phyloP scores from a whole-genome alignment of 2,888 invertebrate species.

The Nymphalis polychloros region DNA sequence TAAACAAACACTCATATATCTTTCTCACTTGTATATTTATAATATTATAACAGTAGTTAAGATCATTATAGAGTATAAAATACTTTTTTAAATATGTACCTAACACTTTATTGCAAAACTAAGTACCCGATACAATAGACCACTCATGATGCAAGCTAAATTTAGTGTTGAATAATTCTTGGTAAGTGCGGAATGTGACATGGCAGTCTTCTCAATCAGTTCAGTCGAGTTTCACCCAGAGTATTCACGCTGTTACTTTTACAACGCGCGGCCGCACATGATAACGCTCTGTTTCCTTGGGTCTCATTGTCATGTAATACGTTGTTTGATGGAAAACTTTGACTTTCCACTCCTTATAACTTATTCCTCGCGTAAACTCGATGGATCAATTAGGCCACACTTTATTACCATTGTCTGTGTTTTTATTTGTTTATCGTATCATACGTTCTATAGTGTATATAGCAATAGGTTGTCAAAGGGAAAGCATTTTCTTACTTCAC shows the following conservation, averaged over 20 bases:
- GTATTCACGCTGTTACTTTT: slow-evolving; percentile 81
- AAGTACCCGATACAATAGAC: not conserved
- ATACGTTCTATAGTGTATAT: not conserved
- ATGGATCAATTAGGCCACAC: not conserved
- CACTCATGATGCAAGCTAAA: slow-evolving; percentile 28
- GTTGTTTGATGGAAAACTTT: slow-evolving; percentile 65
- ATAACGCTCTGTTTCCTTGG: slow-evolving; percentile 79
- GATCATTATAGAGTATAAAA: not conserved
- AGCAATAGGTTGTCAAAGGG: too few relatives aligned
- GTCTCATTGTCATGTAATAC: slow-evolving; percentile 69
- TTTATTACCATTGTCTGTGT: not conserved
- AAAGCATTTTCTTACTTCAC: too few relatives aligned
- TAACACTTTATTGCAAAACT: not conserved
- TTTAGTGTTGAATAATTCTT: slow-evolving; percentile 33
- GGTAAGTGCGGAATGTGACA: slow-evolving; percentile 62
- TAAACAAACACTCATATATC: too few relatives aligned
- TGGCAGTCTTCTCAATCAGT: slow-evolving; percentile 69
- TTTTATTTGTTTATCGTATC: not conserved
- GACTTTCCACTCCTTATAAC: slow-evolving; percentile 62
- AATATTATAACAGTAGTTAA: too few relatives aligned
- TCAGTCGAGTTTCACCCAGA: slow-evolving; percentile 78
- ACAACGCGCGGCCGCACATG: slow-evolving; percentile 79
- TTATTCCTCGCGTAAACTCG: slow-evolving; percentile 7
- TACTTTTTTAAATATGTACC: not conserved
- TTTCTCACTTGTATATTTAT: too few relatives aligned